Evolutionary conservation across 2,888 invertebrate species (phyloP).

Genomic region (Tetropium fuscum): DNA sequence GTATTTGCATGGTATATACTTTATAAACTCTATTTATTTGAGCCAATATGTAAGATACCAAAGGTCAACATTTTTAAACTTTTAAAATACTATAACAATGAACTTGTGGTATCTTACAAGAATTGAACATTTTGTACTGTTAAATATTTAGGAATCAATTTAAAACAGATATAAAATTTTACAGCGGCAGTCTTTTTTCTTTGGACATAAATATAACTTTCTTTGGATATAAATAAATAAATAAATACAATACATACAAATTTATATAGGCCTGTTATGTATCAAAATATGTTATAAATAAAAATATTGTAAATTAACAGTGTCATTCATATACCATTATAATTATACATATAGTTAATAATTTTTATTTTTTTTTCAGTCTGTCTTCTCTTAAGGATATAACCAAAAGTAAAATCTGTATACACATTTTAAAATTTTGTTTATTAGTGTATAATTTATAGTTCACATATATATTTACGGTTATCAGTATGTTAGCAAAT

Average conservation of each 20-base stretch:
- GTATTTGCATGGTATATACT: constrained; percentile 21
- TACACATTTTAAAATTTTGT: no score
- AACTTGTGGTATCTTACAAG: constrained; percentile 27
- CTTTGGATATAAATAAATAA: constrained; percentile 16
- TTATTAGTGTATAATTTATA: no score
- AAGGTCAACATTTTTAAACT: constrained; percentile 24
- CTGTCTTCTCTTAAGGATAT: neutral
- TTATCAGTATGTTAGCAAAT: no score
- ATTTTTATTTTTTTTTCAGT: neutral
- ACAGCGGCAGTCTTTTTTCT: constrained; percentile 33
- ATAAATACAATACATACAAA: constrained; percentile 14
- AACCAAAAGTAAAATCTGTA: no score
- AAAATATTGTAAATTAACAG: neutral
- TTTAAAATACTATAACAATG: constrained; percentile 23
- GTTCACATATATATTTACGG: no score
- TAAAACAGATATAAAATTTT: constrained; percentile 15
- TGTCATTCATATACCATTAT: neutral
- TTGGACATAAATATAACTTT: constrained; percentile 8
- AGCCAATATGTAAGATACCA: constrained; percentile 28
- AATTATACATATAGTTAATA: neutral
- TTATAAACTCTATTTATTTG: constrained; percentile 20
- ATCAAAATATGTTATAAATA: neutral
- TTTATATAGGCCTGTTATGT: constrained; percentile 23
- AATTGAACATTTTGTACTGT: constrained; percentile 29
- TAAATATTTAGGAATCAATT: constrained; percentile 7